Evolutionary conservation across 1,140 invertebrate species (phyloP).

Genomic region (Ceratosolen solmsi): DNA sequence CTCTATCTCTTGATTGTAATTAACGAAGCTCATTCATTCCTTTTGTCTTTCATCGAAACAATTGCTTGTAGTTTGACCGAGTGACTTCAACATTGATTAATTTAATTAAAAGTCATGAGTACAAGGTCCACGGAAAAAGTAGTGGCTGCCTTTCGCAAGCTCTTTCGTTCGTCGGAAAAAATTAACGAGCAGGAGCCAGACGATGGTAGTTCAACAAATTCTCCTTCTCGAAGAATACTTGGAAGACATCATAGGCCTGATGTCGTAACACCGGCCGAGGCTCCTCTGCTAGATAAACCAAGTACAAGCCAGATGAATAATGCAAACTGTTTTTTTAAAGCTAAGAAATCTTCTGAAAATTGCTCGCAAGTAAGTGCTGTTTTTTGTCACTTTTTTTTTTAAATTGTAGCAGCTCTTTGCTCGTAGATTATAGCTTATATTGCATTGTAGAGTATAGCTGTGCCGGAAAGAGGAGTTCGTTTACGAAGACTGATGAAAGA

Average conservation of each 20-base stretch:
- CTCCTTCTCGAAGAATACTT: conserved; percentile 78
- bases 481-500: conserved; percentile 94
- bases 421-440: no score
- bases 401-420: neutral
- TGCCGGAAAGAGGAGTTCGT: conserved; percentile 77
- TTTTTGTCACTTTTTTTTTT: neutral
- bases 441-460: conserved; percentile 46
- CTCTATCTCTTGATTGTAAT: neutral
- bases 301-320: conserved; percentile 65
- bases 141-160: conserved; percentile 82
- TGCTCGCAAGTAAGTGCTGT: conserved; percentile 53
- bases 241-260: conserved; percentile 73
- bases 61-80: conserved; percentile 41
- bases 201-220: conserved; percentile 67
- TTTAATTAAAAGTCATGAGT: conserved; percentile 75
- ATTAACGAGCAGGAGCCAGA: conserved; percentile 76
- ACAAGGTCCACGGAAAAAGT: conserved; percentile 83
- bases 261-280: conserved; percentile 79
- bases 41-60: neutral
- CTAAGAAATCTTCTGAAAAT: conserved; percentile 61
- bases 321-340: conserved; percentile 65
- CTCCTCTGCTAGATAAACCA: conserved; percentile 74
- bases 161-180: conserved; percentile 82
- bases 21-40: neutral
- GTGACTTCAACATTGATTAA: neutral